Percentiles rank a stretch among this genome's conserved stretches.
Evolutionary conservation across 2,888 invertebrate species (phyloP).

Genomic region (Dicyrtomina minuta): DNA sequence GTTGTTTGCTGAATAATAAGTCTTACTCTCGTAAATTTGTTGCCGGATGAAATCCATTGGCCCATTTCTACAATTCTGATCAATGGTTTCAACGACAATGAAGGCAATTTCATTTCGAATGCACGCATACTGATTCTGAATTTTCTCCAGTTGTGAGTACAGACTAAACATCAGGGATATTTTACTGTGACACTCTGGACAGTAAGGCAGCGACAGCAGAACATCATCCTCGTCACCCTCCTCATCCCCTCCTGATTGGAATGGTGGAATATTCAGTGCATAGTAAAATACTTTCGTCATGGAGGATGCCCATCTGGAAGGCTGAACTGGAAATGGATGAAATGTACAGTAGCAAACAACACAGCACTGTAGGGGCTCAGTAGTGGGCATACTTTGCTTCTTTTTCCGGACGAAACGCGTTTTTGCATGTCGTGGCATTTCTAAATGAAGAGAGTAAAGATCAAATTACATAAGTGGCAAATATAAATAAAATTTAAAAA

Average conservation of each 20-base stretch:
- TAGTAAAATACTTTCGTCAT: conserved; percentile 42
- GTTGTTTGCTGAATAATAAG: too few relatives aligned
- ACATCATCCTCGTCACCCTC: conserved; percentile 41
- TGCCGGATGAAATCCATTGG: conserved; percentile 45
- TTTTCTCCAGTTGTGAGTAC: conserved; percentile 36
- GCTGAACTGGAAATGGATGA: conserved; percentile 7
- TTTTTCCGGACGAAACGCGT: background rate
- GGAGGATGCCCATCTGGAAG: conserved; percentile 36
- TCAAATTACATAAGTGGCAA: too few relatives aligned
- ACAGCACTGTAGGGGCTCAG: conserved; percentile 25
- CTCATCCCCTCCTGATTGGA: conserved; percentile 22
- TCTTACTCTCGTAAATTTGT: conserved; percentile 41
- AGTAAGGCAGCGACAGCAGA: conserved; percentile 40
- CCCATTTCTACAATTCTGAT: conserved; percentile 38
- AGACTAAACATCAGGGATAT: conserved; percentile 41
- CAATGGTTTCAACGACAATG: conserved; percentile 42
- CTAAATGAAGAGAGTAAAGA: too few relatives aligned
- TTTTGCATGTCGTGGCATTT: conserved; percentile 25
- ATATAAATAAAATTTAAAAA: too few relatives aligned
- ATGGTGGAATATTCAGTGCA: conserved; percentile 39
- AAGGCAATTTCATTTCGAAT: conserved; percentile 47
- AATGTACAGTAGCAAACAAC: conserved; percentile 42
- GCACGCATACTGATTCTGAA: conserved; percentile 38
- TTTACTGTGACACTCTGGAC: conserved; percentile 46
- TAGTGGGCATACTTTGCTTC: background rate